Percentiles rank a stretch among this genome's conserved stretches.
Evolutionary conservation across 2,797 vertebrate species (phyloP).

Genomic region (Hoplostethus atlanticus): DNA sequence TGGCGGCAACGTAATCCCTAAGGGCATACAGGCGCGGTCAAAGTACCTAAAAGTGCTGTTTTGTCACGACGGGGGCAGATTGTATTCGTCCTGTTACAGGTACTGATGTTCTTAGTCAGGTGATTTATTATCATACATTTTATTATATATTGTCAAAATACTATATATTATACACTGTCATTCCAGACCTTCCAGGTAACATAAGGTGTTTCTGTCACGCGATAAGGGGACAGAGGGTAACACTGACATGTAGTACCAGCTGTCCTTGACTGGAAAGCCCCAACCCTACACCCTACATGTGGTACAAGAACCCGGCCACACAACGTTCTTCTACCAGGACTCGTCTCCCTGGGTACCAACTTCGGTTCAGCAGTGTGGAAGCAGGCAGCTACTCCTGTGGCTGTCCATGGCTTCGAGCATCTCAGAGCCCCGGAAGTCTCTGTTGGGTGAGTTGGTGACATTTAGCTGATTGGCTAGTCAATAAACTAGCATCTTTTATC

Average conservation of each 20-base stretch:
- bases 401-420: conserved; percentile 9
- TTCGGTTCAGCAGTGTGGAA: conserved; percentile 42
- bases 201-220: conserved; percentile 39
- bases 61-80: no score
- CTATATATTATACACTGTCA: no score
- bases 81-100: conserved; percentile 48
- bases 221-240: conserved; percentile 27
- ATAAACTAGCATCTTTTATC: no score
- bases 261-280: conserved; percentile 53
- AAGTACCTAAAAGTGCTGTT: no score
- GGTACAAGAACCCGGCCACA: conserved; percentile 51
- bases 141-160: no score
- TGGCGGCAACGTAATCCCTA: no score
- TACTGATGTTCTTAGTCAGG: not conserved
- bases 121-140: not conserved
- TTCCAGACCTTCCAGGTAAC: conserved; percentile 62
- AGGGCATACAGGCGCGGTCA: no score
- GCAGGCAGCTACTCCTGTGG: conserved; percentile 54
- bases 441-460: conserved; percentile 48
- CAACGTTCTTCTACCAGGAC: conserved; percentile 23
- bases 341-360: conserved; percentile 48
- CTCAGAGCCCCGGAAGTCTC: conserved; percentile 48
- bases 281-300: conserved; percentile 39
- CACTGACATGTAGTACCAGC: conserved; percentile 55
- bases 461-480: no score